These are phyloP conservation scores for Pollimyrus isidori DNA, from an alignment of 2,113 vertebrate species.

Conservation along the genomic window DNA sequence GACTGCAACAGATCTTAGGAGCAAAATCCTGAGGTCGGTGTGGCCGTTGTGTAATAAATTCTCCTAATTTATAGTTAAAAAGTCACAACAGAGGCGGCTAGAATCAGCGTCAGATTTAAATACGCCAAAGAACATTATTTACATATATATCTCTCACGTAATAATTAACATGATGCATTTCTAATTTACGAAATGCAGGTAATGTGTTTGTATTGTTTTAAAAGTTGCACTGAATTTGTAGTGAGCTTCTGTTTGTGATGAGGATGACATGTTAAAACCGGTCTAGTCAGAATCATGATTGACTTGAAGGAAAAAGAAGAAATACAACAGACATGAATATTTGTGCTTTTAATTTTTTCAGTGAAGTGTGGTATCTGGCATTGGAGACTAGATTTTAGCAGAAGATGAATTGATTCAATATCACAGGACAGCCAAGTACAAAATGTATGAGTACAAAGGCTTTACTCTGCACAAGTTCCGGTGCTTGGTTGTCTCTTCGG, in stretches of 20 bases:
- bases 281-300: not conserved
- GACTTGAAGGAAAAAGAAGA: not conserved
- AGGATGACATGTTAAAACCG: not conserved
- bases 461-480: not conserved
- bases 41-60: not conserved
- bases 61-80: not conserved
- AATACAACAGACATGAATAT: not conserved
- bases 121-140: not conserved
- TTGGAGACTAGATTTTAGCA: not conserved
- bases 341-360: not conserved
- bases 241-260: not conserved
- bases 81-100: not conserved
- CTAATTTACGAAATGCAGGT: not conserved
- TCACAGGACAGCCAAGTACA: not conserved
- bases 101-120: not conserved
- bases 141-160: not conserved
- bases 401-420: slow-evolving; percentile 7
- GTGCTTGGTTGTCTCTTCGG: not conserved
- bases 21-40: not conserved
- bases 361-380: not conserved
- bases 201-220: not conserved
- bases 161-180: not conserved
- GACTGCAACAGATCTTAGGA: not conserved
- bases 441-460: not conserved
- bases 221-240: not conserved